Percentiles rank a stretch among this genome's conserved stretches.
Conservation (phyloP, 2,888 invertebrate genomes). For the Choreutis nemorana region DNA sequence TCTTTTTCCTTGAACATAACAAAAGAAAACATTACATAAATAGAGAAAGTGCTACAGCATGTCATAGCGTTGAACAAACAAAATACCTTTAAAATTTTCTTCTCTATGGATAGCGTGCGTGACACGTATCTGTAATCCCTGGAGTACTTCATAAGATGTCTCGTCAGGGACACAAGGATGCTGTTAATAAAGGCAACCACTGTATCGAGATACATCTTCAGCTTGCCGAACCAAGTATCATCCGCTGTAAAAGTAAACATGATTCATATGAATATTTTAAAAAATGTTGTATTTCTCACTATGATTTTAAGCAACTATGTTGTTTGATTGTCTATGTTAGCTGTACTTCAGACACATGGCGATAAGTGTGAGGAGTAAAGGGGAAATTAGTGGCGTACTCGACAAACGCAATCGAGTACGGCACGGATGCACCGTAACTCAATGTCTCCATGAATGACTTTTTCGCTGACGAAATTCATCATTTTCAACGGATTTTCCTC, state of each 20-base stretch:
- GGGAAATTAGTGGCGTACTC: too few relatives aligned
- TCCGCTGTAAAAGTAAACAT: constrained; percentile 24
- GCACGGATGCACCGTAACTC: too few relatives aligned
- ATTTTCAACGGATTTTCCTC: too few relatives aligned
- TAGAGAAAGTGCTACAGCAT: not conserved
- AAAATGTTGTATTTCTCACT: too few relatives aligned
- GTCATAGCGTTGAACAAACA: not conserved
- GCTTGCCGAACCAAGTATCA: constrained; percentile 53
- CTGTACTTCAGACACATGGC: too few relatives aligned
- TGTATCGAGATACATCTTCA: constrained; percentile 51
- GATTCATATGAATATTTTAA: too few relatives aligned
- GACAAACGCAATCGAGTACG: too few relatives aligned
- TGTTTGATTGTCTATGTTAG: too few relatives aligned
- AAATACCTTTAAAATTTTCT: constrained; percentile 84
- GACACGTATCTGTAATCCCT: constrained; percentile 95
- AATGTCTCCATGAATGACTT: too few relatives aligned
- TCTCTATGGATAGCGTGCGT: constrained; percentile 86
- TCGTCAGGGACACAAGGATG: constrained; percentile 81
- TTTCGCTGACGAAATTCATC: too few relatives aligned
- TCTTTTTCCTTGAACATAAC: constrained; percentile 68
- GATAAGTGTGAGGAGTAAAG: too few relatives aligned
- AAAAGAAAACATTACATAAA: not conserved
- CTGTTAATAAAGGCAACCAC: constrained; percentile 78
- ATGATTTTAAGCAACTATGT: too few relatives aligned
- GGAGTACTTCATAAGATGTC: constrained; percentile 85